Evolutionary conservation across 2,888 invertebrate genomes (phyloP).

Genomic region (Pseudococcus longispinus): DNA sequence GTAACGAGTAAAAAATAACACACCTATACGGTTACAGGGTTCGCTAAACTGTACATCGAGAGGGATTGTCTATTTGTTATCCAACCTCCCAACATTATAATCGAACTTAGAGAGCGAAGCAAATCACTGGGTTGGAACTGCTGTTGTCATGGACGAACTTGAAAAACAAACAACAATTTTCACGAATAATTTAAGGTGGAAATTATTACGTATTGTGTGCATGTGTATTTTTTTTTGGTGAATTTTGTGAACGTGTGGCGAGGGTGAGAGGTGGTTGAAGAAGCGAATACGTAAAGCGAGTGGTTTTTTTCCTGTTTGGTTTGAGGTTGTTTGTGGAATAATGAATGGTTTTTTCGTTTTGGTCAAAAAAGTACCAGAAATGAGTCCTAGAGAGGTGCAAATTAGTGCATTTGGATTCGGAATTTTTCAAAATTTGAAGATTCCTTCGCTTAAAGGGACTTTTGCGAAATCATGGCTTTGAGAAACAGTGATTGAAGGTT

Average conservation of each 20-base stretch:
- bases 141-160: slow-evolving; percentile 43
- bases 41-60: neutral
- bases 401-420: too few relatives aligned
- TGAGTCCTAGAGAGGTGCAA: too few relatives aligned
- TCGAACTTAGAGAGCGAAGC: slow-evolving; percentile 43
- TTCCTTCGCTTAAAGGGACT: too few relatives aligned
- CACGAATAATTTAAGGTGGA: slow-evolving; percentile 43
- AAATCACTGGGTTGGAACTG: slow-evolving; percentile 41
- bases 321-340: neutral
- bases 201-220: slow-evolving; percentile 19
- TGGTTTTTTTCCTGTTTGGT: neutral
- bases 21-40: slow-evolving; percentile 10
- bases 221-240: neutral
- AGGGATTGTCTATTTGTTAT: slow-evolving; percentile 41
- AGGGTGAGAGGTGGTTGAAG: neutral
- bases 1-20: neutral
- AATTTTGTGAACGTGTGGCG: neutral
- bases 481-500: too few relatives aligned
- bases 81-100: slow-evolving; percentile 26
- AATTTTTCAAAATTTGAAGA: too few relatives aligned
- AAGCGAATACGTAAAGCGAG: neutral
- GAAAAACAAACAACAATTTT: slow-evolving; percentile 46
- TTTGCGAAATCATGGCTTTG: too few relatives aligned
- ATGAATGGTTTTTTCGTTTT: too few relatives aligned
- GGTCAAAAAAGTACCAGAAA: too few relatives aligned